Conservation (phyloP, 2,797 vertebrate genomes). For the Catamblyrhynchus diadema region DNA sequence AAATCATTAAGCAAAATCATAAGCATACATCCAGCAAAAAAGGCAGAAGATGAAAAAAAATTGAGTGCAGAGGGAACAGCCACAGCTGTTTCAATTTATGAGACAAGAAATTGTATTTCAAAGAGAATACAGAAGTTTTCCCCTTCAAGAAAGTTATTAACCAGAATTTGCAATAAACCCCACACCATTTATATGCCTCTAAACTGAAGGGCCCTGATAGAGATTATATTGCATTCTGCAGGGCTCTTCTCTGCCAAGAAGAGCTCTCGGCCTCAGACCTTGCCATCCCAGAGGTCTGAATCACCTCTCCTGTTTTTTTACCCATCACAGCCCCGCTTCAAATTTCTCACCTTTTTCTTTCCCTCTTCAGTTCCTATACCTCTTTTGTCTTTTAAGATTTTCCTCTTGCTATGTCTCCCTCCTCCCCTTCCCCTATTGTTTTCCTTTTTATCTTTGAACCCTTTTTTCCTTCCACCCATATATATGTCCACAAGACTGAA, state of each 20-base stretch:
- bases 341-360: neutral
- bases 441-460: neutral
- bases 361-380: neutral
- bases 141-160: slow-evolving; percentile 65
- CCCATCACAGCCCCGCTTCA: neutral
- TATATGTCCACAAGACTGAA: neutral
- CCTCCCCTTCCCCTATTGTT: neutral
- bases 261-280: neutral
- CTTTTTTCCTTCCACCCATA: neutral
- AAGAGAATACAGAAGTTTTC: slow-evolving; percentile 59
- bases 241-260: neutral
- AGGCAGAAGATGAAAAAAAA: slow-evolving; percentile 42
- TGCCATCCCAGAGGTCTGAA: neutral
- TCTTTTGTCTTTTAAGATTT: neutral
- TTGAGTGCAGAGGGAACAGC: slow-evolving; percentile 26
- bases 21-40: slow-evolving; percentile 14
- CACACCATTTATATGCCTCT: slow-evolving; percentile 35
- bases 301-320: neutral
- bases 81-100: slow-evolving; percentile 61
- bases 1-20: slow-evolving; percentile 69
- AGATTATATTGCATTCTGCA: slow-evolving; percentile 31
- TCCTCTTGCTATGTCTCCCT: neutral
- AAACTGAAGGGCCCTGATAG: slow-evolving; percentile 34
- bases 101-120: slow-evolving; percentile 72
- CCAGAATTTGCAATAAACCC: slow-evolving; percentile 61